These are phyloP conservation scores for Macaria notata DNA, from an alignment of 2,888 invertebrate species.

Conservation along the genomic window DNA sequence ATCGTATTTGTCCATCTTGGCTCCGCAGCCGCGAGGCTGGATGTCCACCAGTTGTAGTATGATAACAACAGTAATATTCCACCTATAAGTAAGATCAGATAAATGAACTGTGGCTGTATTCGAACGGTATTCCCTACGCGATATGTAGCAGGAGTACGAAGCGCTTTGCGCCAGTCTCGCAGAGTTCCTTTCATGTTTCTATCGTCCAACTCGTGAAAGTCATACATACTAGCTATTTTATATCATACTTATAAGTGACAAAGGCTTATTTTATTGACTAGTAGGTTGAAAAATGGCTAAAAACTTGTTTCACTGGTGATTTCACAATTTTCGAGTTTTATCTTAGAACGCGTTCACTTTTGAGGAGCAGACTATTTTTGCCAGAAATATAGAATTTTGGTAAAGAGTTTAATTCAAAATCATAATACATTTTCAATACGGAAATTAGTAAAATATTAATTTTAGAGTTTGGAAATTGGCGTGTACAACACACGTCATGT, in stretches of 20 bases:
- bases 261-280: constrained; percentile 29
- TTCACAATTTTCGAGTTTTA: constrained; percentile 6
- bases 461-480: constrained; percentile 8
- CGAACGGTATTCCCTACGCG: constrained; percentile 93
- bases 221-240: constrained; percentile 64
- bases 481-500: constrained; percentile 2
- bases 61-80: constrained; percentile 86
- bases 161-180: constrained; percentile 94
- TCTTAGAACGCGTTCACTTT: constrained; percentile 11
- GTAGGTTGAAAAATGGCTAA: constrained; percentile 13
- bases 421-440: constrained; percentile 7
- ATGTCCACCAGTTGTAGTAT: constrained; percentile 80
- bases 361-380: background rate
- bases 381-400: constrained; percentile 4
- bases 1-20: constrained; percentile 58
- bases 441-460: background rate
- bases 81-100: constrained; percentile 85
- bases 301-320: constrained; percentile 10
- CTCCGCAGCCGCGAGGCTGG: constrained; percentile 37
- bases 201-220: constrained; percentile 71
- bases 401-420: constrained; percentile 1
- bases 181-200: constrained; percentile 77
- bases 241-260: constrained; percentile 18
- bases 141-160: constrained; percentile 93
- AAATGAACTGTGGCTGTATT: constrained; percentile 91